Base-by-base conservation (phyloP, 2,888 invertebrate species). In the Crossocerus cetratus region DNA sequence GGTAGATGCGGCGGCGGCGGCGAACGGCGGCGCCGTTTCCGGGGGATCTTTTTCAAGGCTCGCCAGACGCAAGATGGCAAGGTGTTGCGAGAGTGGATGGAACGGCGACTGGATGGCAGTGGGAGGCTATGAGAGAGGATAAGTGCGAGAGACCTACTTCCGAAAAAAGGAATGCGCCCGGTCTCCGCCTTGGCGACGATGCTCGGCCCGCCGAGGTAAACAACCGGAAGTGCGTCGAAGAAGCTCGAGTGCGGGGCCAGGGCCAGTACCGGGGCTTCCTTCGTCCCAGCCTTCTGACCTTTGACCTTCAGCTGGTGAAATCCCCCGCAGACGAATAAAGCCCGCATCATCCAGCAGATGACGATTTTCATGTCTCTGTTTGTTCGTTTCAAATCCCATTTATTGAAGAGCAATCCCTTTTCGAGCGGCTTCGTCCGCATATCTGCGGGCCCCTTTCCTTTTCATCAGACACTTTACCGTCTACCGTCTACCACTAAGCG, bases 181-280 rank as follows among this genome's bases (percentile, higher is more conserved):
- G 96, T 95, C 88, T 96, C 97, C 20, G 94, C 95, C 90, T 97
- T 97, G 76, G 97, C 97, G 82, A 98, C 97, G 88, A 97, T 95
- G 84, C 96, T 95, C 23, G 97, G 96, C 61, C 96, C 96, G n/a
- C 95, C 95, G 80, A 96, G 93, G 87, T 94, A 93, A 71, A 96
- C 94, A 85, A 97, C 95, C 83, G 96, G 93, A 77, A 98, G 93
- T 72, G 96, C 95, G 91, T 98, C 98, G 91, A 96, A 95, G 93
- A 95, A 97, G 70, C 96, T 94, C 49, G 98, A 97, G 90, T 98
- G 98, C 2, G 98, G 98, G 3, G 97, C 98, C 75, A 96, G 93
- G 68, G 95, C 95, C 77, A 98, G 91, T 79, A 98, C 94, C 1
- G 97, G 96, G 3, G 98, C 98, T 79, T 96, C 95, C 90, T 91